phyloP scores from a whole-genome alignment of 2,113 vertebrate genomes.

The Sigmodon hispidus region DNA sequence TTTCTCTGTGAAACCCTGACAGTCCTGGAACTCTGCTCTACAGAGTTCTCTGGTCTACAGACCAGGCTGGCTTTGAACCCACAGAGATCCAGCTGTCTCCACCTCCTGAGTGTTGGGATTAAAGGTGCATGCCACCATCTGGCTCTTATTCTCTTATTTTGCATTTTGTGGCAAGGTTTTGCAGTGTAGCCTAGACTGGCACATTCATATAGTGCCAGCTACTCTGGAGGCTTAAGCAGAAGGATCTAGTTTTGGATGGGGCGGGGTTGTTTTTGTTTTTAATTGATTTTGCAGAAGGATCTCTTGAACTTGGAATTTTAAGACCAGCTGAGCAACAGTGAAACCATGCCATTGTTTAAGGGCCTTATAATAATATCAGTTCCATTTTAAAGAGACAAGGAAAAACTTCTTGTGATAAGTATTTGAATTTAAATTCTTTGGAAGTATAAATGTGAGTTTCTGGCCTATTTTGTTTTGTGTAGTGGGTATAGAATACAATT shows the following conservation, averaged over 20 bases:
- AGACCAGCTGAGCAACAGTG: neutral
- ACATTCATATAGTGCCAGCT: neutral
- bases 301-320: neutral
- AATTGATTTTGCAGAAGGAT: neutral
- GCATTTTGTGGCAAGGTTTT: neutral
- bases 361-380: neutral
- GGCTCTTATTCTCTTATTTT: neutral
- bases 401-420: slow-evolving; percentile 9
- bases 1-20: neutral
- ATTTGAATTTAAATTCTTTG: slow-evolving; percentile 46
- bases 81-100: neutral
- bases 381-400: slow-evolving; percentile 22
- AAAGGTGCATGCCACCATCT: neutral
- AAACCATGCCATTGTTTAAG: neutral
- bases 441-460: neutral
- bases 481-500: neutral
- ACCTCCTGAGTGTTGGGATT: neutral
- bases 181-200: neutral
- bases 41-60: neutral
- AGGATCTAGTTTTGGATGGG: neutral
- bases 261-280: neutral
- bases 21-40: too few relatives aligned
- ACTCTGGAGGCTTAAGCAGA: neutral
- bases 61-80: neutral
- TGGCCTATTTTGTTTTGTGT: neutral